Percentiles rank a stretch among this genome's conserved stretches.
phyloP scores from a whole-genome alignment of 2,113 vertebrate species.

The Hassar affinis region DNA sequence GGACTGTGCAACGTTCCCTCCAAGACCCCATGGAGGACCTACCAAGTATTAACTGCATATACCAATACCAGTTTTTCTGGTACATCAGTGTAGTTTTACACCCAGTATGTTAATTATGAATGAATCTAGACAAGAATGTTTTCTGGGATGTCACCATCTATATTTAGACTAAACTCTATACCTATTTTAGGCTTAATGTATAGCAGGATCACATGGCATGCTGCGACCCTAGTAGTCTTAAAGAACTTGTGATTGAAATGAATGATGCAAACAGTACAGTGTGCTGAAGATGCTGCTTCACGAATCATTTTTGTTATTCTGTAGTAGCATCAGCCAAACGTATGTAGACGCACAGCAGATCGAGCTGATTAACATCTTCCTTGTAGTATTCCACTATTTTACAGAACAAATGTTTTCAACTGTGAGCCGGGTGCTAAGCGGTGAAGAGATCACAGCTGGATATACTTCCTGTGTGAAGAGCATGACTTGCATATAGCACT shows the following conservation, averaged over 20 bases:
- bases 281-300: background rate
- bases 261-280: background rate
- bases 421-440: background rate
- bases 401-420: constrained; percentile 25
- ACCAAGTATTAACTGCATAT: too few relatives aligned
- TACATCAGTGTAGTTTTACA: background rate
- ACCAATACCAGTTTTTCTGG: too few relatives aligned
- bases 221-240: too few relatives aligned
- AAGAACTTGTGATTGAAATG: background rate
- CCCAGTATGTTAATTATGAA: background rate
- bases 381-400: background rate
- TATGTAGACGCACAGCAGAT: background rate
- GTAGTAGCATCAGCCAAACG: background rate
- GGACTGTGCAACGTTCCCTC: too few relatives aligned
- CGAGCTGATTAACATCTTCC: constrained; percentile 18
- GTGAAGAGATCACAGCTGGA: constrained; percentile 29
- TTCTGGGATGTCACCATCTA: background rate
- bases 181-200: background rate
- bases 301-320: background rate
- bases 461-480: constrained; percentile 15
- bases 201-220: background rate
- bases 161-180: background rate
- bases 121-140: background rate
- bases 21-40: too few relatives aligned
- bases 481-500: constrained; percentile 42